Evolutionary conservation across 2,888 invertebrate species (phyloP).

Genomic region (Tenthredo livida): DNA sequence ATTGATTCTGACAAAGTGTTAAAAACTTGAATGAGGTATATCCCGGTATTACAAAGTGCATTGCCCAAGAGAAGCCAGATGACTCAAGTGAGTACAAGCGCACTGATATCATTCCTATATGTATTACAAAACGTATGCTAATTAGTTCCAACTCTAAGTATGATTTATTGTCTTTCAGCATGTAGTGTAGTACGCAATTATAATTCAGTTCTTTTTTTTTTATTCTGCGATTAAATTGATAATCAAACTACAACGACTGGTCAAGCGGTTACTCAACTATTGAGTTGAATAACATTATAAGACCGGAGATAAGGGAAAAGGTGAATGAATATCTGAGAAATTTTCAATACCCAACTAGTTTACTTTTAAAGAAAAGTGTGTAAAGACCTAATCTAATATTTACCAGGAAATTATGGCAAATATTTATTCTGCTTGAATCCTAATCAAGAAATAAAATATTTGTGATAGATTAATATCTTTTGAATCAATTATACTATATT

Average conservation of each 20-base stretch:
- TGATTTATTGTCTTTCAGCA: not conserved
- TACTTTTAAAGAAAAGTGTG: not conserved
- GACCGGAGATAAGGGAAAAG: not conserved
- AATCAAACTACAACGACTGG: not conserved
- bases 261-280: slow-evolving; percentile 49
- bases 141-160: not conserved
- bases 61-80: slow-evolving; percentile 19
- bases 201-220: too few relatives aligned
- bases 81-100: not conserved
- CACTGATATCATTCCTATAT: slow-evolving; percentile 21
- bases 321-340: slow-evolving; percentile 16
- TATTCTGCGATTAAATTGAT: slow-evolving; percentile 38
- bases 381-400: not conserved
- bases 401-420: not conserved
- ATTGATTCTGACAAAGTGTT: slow-evolving; percentile 18
- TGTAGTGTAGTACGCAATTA: not conserved
- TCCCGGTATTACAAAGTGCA: slow-evolving; percentile 12
- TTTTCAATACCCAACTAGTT: not conserved
- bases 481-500: slow-evolving; percentile 8
- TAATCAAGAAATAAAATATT: not conserved
- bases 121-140: slow-evolving; percentile 11
- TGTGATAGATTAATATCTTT: not conserved
- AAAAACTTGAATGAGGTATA: not conserved
- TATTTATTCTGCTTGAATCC: not conserved
- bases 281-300: slow-evolving; percentile 41